Evolutionary conservation across 2,888 invertebrate genomes (phyloP).

Genomic region (Phania funesta): DNA sequence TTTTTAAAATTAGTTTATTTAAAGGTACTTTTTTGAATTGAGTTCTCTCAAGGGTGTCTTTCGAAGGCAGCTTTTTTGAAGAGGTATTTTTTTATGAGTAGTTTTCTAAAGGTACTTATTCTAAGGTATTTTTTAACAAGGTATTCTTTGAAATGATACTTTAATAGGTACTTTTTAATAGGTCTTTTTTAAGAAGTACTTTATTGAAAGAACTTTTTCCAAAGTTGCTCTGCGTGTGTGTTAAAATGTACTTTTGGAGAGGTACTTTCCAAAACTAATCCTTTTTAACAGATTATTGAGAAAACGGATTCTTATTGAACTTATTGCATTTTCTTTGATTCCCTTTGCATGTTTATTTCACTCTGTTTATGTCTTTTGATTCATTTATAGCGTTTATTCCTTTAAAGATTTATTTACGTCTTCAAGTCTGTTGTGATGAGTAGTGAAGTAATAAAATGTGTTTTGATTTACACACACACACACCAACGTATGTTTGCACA

Average conservation of each 20-base stretch:
- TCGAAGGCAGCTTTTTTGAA: no score
- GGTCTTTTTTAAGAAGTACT: not conserved
- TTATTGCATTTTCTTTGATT: not conserved
- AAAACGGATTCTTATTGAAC: not conserved
- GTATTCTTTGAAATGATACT: not conserved
- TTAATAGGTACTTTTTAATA: not conserved
- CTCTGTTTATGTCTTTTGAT: not conserved
- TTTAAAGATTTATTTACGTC: slow-evolving; percentile 23
- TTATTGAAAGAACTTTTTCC: not conserved
- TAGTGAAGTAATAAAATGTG: slow-evolving; percentile 38
- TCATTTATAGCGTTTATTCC: not conserved
- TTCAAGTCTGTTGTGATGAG: slow-evolving; percentile 13
- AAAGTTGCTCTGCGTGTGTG: not conserved
- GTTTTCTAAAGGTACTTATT: not conserved
- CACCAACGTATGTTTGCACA: not conserved
- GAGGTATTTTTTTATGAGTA: no score
- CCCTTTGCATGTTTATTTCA: not conserved
- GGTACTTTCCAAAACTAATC: no score
- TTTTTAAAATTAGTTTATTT: not conserved
- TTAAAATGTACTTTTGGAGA: not conserved
- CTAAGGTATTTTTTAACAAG: not conserved
- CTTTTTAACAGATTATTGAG: no score
- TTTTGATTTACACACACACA: slow-evolving; percentile 31
- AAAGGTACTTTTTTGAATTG: no score
- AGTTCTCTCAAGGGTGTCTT: no score